Evolutionary conservation across 30 jellyfish, hydroid and myxozoan species (phyloP), one percentile per base, ranked within the genome.

Genomic region (Cassiopea andromeda): DNA sequence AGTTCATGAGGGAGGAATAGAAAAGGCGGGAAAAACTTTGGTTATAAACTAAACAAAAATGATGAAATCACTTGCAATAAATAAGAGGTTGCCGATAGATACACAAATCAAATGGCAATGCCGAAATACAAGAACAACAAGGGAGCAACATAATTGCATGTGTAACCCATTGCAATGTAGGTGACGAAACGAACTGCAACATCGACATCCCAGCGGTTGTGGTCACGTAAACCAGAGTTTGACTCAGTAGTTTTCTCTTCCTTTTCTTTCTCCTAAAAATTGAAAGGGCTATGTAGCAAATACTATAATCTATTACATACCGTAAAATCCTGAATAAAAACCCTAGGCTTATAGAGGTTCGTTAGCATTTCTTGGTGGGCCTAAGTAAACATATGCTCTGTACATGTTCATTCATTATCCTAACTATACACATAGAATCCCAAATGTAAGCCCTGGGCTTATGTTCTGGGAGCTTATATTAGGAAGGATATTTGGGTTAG

Each of bases 81-180:
- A 54, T 10, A 54, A 54, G 12, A 54, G 64, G 12, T 64, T 13
- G 73, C 15, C 15, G 15, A 64, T 64, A 64, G 15, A 64, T 17
- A 7, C 15, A 2, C 10, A 10, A 2, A 70, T 38, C 27, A 87
- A 16, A 83, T 85, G 73, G 80, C 92, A 59, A 89, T 74, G 44
- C 96, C 96, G 48, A 81, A 75, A 5, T 82, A 80, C 54, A 60
- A 83, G 77, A 89, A 89, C 64, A 75, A 78, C 80, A 89, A 48
- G 1, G 92, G 92, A 16, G 92, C 91, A 46, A 89, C 46, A 66
- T 80, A 89, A 69, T 81, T 80, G 85, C 96, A 89, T 15, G 96
- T 73, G 88, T 80, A 95, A 15, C 99, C 99, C 97, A 95, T 88
- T 64, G 92, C 93, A 5, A 89, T 88, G 85, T 95, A 95, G 43